Evolutionary conservation across 2,888 invertebrate species (phyloP).

Genomic region (Cataglyphis albicans): DNA sequence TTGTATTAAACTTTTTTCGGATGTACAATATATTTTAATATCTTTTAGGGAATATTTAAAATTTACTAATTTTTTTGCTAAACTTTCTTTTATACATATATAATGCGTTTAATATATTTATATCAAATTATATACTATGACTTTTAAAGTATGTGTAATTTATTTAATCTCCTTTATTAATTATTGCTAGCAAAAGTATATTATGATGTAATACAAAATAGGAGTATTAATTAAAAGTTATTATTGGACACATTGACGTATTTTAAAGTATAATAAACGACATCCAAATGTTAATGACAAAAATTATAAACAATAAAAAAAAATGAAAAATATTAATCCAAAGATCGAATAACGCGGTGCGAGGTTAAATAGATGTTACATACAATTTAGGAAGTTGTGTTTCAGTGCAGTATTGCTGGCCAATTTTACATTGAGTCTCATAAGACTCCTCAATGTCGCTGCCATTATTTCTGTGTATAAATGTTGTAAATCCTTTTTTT

Average conservation of each 20-base stretch:
- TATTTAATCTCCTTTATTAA: neutral
- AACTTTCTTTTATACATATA: neutral
- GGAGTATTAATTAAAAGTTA: neutral
- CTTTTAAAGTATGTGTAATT: neutral
- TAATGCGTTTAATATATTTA: neutral
- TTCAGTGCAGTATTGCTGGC: constrained; percentile 65
- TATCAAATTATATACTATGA: no score
- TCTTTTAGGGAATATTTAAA: neutral
- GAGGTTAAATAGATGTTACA: constrained; percentile 71
- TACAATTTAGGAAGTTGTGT: constrained; percentile 72
- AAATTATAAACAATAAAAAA: neutral
- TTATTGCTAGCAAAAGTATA: neutral
- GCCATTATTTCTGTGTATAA: constrained; percentile 71
- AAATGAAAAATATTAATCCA: neutral
- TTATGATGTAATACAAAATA: neutral
- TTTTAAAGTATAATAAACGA: neutral
- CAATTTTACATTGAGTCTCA: constrained; percentile 66
- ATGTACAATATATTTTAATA: neutral
- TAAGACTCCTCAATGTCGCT: constrained; percentile 68
- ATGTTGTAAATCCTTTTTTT: neutral
- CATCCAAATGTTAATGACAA: neutral
- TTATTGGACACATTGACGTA: neutral
- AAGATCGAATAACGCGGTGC: neutral
- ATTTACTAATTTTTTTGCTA: neutral
- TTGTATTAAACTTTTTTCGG: neutral